A percentile compares a stretch with the other conserved stretches of the same genome.
Conservation (phyloP, 2,888 invertebrate genomes). For the Cryptocephalus primarius region DNA sequence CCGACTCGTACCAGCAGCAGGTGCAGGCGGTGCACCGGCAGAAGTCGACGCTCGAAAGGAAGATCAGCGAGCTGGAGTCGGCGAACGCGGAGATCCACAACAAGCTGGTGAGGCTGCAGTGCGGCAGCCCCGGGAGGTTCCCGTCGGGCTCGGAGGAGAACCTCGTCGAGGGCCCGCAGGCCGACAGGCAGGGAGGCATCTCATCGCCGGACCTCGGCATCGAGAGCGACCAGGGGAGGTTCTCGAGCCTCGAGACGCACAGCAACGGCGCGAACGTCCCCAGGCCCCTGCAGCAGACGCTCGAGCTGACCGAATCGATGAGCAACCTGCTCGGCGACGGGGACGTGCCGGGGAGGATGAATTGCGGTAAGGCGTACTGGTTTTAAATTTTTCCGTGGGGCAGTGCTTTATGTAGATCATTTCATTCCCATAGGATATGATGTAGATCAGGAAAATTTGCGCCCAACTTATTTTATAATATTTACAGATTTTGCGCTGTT, state of each 20-base stretch:
- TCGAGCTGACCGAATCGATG: constrained; percentile 37
- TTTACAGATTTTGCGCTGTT: too few species aligned
- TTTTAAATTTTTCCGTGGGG: too few species aligned
- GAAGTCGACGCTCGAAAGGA: constrained; percentile 38
- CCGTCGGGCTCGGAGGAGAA: constrained; percentile 37
- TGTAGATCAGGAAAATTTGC: too few species aligned
- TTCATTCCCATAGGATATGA: too few species aligned
- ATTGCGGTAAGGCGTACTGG: constrained; percentile 25
- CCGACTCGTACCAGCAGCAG: constrained; percentile 24
- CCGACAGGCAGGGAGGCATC: constrained; percentile 35
- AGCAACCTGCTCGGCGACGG: constrained; percentile 29
- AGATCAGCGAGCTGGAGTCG: constrained; percentile 34
- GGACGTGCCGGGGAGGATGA: constrained; percentile 16
- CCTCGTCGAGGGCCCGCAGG: constrained; percentile 18
- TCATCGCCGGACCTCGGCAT: constrained; percentile 84
- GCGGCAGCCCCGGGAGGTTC: constrained; percentile 18
- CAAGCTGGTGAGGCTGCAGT: constrained; percentile 23
- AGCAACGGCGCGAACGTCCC: constrained; percentile 31
- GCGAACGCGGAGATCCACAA: constrained; percentile 33
- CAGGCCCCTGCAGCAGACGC: constrained; percentile 35
- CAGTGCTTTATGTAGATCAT: too few species aligned
- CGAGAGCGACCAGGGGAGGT: constrained; percentile 64
- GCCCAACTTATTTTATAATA: too few species aligned
- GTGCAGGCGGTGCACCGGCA: constrained; percentile 32
- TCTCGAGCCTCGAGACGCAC: constrained; percentile 52